Conservation (phyloP, 1,140 invertebrate species). For the Amyelois transitella region DNA sequence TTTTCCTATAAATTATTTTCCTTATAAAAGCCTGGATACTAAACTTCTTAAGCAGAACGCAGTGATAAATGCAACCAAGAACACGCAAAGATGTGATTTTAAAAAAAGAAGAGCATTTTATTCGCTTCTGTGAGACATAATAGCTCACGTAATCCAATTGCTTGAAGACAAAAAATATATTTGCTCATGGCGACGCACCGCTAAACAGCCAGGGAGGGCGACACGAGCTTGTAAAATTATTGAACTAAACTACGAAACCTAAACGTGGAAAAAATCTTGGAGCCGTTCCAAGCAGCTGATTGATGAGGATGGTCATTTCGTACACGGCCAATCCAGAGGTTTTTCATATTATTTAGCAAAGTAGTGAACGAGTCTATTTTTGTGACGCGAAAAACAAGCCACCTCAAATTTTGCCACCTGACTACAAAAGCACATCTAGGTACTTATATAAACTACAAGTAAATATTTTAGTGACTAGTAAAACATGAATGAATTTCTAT, state of each 20-base stretch:
- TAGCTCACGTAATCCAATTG: background rate
- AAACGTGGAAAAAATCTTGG: slow-evolving; percentile 74
- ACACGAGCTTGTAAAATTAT: slow-evolving; percentile 58
- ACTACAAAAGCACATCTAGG: no score
- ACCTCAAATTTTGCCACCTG: slow-evolving; percentile 47
- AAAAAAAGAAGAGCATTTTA: no score
- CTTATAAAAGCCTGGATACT: no score
- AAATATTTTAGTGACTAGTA: background rate
- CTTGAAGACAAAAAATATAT: background rate
- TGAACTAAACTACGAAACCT: slow-evolving; percentile 70
- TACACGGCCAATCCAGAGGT: slow-evolving; percentile 71
- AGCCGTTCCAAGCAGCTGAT: slow-evolving; percentile 69
- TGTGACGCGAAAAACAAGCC: slow-evolving; percentile 66
- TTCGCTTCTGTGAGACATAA: background rate
- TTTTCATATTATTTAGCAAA: slow-evolving; percentile 74
- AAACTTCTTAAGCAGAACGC: no score
- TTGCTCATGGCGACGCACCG: background rate
- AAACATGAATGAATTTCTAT: no score
- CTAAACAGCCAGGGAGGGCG: slow-evolving; percentile 10
- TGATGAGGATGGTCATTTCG: slow-evolving; percentile 74
- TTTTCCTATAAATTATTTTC: no score
- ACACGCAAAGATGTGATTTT: background rate
- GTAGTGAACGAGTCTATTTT: slow-evolving; percentile 69
- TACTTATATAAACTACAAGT: background rate
- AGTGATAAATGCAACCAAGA: background rate